phyloP scores from a whole-genome alignment of 2,888 invertebrate genomes.

The Sinopyrophorus schimmeli region DNA sequence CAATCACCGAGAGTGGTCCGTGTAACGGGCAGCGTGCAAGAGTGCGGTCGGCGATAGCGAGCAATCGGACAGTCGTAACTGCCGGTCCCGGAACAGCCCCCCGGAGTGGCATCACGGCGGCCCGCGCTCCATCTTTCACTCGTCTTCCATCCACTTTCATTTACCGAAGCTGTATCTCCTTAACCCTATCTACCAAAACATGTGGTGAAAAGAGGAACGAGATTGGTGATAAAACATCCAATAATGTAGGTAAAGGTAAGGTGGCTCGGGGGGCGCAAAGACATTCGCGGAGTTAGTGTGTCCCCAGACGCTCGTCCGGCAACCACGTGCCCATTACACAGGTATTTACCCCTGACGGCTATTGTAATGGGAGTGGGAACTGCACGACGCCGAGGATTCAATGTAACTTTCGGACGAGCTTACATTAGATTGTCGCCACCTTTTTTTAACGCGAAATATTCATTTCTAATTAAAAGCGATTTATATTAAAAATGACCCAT shows the following conservation, averaged over 20 bases:
- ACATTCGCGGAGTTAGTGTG: constrained; percentile 37
- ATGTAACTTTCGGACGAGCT: constrained; percentile 23
- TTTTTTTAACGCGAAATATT: too few relatives aligned
- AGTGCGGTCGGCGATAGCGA: constrained; percentile 46
- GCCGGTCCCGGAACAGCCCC: constrained; percentile 64
- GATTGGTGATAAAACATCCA: constrained; percentile 47
- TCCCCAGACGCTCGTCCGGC: constrained; percentile 49
- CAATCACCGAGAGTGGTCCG: constrained; percentile 48
- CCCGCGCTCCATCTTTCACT: constrained; percentile 42
- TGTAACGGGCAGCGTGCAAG: constrained; percentile 40
- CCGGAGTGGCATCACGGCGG: constrained; percentile 57
- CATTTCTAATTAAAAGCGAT: too few relatives aligned
- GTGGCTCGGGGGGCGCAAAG: constrained; percentile 31
- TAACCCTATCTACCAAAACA: constrained; percentile 43
- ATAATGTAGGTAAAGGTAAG: constrained; percentile 44
- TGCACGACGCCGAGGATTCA: constrained; percentile 36
- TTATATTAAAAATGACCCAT: too few relatives aligned
- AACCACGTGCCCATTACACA: constrained; percentile 52
- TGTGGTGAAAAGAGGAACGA: constrained; percentile 45
- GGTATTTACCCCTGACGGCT: constrained; percentile 49
- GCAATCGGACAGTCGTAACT: constrained; percentile 68
- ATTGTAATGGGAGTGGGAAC: constrained; percentile 49
- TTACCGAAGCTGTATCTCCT: constrained; percentile 47
- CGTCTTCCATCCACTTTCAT: constrained; percentile 48
- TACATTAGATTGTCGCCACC: neutral